These are phyloP conservation scores for Tachina grossa DNA, from an alignment of 2,888 invertebrate species.

Conservation along the genomic window DNA sequence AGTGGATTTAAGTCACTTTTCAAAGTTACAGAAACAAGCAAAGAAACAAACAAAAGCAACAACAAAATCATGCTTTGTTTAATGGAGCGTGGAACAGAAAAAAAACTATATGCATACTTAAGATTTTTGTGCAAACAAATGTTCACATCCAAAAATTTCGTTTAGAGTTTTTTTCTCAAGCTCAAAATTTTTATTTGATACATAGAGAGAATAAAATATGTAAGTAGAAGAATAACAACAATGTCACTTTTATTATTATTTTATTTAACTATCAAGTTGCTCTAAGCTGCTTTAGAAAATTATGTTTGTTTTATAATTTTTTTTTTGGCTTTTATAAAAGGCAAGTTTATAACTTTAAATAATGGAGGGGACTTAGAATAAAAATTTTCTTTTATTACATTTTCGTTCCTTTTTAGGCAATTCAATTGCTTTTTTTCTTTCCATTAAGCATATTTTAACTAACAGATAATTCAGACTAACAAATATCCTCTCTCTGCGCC, in stretches of 20 bases:
- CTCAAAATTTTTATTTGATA: background rate
- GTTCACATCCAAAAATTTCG: constrained; percentile 17
- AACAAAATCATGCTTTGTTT: constrained; percentile 50
- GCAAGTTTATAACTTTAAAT: background rate
- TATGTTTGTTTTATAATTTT: background rate
- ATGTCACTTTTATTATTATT: background rate
- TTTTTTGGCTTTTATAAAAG: background rate
- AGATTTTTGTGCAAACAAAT: constrained; percentile 8
- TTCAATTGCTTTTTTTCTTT: no score
- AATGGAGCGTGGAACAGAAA: constrained; percentile 43
- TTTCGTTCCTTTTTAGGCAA: no score
- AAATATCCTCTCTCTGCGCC: no score
- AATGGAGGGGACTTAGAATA: no score
- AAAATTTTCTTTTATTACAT: no score
- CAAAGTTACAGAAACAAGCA: constrained; percentile 37
- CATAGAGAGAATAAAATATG: background rate
- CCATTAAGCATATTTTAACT: no score
- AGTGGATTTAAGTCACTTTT: constrained; percentile 63
- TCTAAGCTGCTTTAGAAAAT: background rate
- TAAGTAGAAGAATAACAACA: background rate
- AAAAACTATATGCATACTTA: background rate
- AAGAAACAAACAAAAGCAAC: constrained; percentile 18
- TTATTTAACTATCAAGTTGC: background rate
- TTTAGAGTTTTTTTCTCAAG: background rate
- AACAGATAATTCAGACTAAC: no score